Base-by-base conservation (phyloP, 2,113 vertebrate genomes). In the Microcebus tavaratra region DNA sequence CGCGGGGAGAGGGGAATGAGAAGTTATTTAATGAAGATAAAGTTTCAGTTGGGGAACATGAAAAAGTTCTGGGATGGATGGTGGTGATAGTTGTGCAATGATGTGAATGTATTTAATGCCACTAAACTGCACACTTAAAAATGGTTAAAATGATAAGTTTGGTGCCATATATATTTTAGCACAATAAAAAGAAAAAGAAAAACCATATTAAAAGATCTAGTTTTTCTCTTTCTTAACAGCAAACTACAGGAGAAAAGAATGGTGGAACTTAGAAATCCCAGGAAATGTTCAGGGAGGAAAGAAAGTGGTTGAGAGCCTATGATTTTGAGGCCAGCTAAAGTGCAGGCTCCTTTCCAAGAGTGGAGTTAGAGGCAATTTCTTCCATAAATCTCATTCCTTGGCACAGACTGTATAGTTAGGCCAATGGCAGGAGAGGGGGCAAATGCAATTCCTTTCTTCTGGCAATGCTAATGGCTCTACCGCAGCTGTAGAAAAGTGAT, bases 401-500 rank as follows among this genome's bases (percentile, higher is more conserved):
- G 63, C 73, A 94, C 29, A 84, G 82, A 72, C n/a, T 36, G 53
- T 36, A 4, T 31, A 75, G 96, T 59, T 36, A 31, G 21, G 48
- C 57, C 88, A 92, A 15, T 5, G 63, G 75, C 55, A 76, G 61
- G 68, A 94, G 68, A 92, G 20, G 48, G 36, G 76, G 8, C 17
- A 12, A 15, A 36, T n/a, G 12, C 25, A 55, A 80, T 79, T 55
- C 20, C 6, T 61, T 91, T 88, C 73, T 88, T 92, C 53, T 50
- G 87, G 75, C 83, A 92, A 90, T 92, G 88, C 70, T 96, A 87
- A 96, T 87, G 79, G 72, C 57, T 97, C 98, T 96, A 84, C 72
- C 90, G 61, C 83, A 96, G 95, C 85, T 97, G 81, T 93, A 94
- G 88, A 96, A 76, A 96, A 95, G 72, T 90, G 95, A 98, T 97